Conservation (phyloP, 1,140 invertebrate species). For the Pseudomyrmex sp. region DNA sequence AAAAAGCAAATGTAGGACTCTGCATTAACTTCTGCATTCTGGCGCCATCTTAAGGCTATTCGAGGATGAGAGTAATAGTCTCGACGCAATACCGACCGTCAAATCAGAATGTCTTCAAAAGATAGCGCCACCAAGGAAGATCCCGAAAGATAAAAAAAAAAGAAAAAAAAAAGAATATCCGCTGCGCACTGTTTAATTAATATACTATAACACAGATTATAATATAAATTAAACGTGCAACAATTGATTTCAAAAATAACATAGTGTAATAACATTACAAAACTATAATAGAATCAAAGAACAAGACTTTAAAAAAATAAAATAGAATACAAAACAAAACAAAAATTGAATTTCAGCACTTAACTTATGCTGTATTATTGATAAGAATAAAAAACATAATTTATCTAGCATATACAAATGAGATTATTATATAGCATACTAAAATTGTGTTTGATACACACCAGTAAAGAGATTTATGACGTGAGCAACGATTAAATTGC, state of each 20-base stretch:
- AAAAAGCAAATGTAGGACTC: constrained; percentile 16
- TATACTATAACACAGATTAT: no score
- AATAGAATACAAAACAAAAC: not conserved
- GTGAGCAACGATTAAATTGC: not conserved
- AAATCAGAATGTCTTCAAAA: constrained; percentile 16
- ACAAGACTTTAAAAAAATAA: not conserved
- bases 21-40: constrained; percentile 23
- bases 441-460: not conserved
- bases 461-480: not conserved
- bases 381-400: not conserved
- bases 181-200: no score
- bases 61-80: constrained; percentile 18
- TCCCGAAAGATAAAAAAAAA: not conserved
- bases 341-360: not conserved
- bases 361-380: no score
- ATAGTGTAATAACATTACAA: no score
- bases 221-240: not conserved
- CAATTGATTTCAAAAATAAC: not conserved
- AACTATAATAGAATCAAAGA: no score
- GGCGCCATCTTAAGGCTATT: constrained; percentile 56
- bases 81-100: constrained; percentile 44
- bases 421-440: not conserved
- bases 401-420: not conserved
- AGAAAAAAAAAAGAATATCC: not conserved
- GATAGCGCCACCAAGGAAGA: not conserved